phyloP scores from a whole-genome alignment of 2,888 invertebrate species.

The Pyralis farinalis region DNA sequence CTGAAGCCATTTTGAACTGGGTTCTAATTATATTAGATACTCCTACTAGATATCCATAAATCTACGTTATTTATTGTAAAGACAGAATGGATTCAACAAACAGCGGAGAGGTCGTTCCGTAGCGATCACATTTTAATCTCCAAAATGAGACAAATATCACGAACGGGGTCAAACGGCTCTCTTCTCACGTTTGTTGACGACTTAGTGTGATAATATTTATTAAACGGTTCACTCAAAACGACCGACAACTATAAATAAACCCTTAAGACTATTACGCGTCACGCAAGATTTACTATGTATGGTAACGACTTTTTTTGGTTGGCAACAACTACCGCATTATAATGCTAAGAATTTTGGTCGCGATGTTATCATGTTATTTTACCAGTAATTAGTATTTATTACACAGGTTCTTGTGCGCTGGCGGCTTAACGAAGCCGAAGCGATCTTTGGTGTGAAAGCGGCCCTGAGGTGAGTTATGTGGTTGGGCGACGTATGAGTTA shows the following conservation, averaged over 20 bases:
- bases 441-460: conserved; percentile 62
- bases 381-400: conserved; percentile 80
- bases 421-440: conserved; percentile 35
- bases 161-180: conserved; percentile 75
- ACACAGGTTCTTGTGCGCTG: conserved; percentile 44
- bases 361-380: conserved; percentile 75
- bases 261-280: conserved; percentile 70
- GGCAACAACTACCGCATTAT: conserved; percentile 41
- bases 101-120: conserved; percentile 62
- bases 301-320: conserved; percentile 57
- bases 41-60: conserved; percentile 47
- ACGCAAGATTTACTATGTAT: conserved; percentile 73
- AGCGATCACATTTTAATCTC: conserved; percentile 71
- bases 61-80: conserved; percentile 65
- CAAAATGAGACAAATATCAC: conserved; percentile 76
- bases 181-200: conserved; percentile 80
- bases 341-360: conserved; percentile 59
- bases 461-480: conserved; percentile 63
- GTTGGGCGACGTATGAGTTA: conserved; percentile 58
- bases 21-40: conserved; percentile 67
- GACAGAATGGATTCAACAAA: conserved; percentile 58
- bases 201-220: conserved; percentile 79
- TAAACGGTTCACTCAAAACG: conserved; percentile 73
- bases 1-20: conserved; percentile 54
- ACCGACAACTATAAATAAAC: conserved; percentile 71